Evolutionary conservation across 2,113 vertebrate species (phyloP).

Genomic region (Elephantulus edwardii): DNA sequence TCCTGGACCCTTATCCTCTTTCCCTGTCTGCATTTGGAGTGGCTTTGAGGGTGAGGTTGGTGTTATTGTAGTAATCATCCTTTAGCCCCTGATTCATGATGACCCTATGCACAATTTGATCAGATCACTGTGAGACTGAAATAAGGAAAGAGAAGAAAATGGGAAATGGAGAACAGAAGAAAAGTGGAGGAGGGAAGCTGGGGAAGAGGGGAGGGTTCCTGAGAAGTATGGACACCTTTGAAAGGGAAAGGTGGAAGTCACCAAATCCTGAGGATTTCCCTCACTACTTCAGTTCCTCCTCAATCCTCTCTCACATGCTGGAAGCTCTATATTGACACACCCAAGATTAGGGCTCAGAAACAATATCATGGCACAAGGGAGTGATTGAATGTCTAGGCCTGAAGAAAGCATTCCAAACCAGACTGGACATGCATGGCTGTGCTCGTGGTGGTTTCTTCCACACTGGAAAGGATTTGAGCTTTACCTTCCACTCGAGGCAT

Average conservation of each 20-base stretch:
- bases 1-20: not conserved
- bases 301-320: not conserved
- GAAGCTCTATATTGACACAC: too few species aligned
- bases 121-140: not conserved
- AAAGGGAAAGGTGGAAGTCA: not conserved
- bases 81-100: not conserved
- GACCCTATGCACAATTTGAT: not conserved
- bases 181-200: not conserved
- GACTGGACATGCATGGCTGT: not conserved
- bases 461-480: not conserved
- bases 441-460: not conserved
- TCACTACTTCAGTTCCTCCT: not conserved
- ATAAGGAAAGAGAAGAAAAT: not conserved
- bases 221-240: not conserved
- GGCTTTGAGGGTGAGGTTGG: not conserved
- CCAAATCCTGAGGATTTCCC: not conserved
- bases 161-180: conserved; percentile 3
- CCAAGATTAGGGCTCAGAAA: not conserved
- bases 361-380: not conserved
- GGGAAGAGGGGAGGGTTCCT: not conserved
- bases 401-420: not conserved
- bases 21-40: not conserved
- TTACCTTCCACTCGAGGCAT: not conserved
- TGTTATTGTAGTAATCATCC: not conserved
- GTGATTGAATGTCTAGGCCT: not conserved